Conservation (phyloP, 1,140 invertebrate genomes). For the Hylyphantes graminicola region DNA sequence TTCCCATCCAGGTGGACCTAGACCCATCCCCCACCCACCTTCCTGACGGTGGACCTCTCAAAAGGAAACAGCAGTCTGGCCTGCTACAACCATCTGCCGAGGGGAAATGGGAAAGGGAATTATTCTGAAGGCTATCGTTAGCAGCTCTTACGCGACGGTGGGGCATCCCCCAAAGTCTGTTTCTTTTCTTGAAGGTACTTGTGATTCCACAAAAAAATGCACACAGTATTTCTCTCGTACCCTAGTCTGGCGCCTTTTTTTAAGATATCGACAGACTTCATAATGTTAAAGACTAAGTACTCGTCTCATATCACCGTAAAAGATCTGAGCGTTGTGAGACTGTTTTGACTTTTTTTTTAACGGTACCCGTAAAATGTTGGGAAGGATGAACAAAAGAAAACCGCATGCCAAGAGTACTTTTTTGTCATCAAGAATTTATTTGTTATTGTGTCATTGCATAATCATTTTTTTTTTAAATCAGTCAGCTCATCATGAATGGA, state of each 20-base stretch:
- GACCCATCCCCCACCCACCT: no score
- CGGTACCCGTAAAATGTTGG: constrained; percentile 51
- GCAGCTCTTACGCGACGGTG: constrained; percentile 22
- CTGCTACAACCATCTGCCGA: background rate
- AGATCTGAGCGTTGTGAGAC: constrained; percentile 54
- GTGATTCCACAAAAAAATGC: constrained; percentile 39
- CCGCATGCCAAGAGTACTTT: constrained; percentile 52
- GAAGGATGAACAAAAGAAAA: constrained; percentile 52
- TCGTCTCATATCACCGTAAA: constrained; percentile 55
- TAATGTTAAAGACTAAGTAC: constrained; percentile 54
- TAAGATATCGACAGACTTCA: constrained; percentile 59
- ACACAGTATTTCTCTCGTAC: constrained; percentile 59
- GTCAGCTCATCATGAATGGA: background rate
- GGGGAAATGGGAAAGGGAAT: background rate
- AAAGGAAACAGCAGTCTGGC: background rate
- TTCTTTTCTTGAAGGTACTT: constrained; percentile 52
- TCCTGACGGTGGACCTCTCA: no score
- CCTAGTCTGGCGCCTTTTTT: constrained; percentile 59
- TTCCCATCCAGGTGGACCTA: no score
- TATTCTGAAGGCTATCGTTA: constrained; percentile 38
- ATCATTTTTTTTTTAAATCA: constrained; percentile 47
- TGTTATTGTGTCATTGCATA: constrained; percentile 43
- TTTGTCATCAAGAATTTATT: constrained; percentile 51
- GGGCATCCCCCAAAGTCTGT: constrained; percentile 21
- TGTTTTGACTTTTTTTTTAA: constrained; percentile 32